These are phyloP conservation scores for Apodemia hepburni DNA, from an alignment of 2,888 invertebrate species.

Conservation along the genomic window DNA sequence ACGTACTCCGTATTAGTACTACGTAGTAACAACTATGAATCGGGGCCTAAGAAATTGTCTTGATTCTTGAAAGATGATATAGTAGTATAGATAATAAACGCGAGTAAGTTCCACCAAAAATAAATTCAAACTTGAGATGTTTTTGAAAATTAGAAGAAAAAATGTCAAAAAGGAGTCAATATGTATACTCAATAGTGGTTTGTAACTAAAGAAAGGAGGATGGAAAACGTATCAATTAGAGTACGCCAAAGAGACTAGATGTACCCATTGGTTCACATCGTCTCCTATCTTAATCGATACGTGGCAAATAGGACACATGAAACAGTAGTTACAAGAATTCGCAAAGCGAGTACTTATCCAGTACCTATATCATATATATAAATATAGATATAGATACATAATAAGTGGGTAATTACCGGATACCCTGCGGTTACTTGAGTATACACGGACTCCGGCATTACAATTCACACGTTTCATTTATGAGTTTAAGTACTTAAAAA, in stretches of 20 bases:
- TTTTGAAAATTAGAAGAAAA: no score
- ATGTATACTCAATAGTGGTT: neutral
- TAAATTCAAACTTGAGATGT: no score
- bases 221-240: neutral
- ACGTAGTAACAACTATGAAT: no score
- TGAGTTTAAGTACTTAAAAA: neutral
- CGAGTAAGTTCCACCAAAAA: no score
- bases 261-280: neutral
- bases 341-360: neutral
- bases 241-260: neutral
- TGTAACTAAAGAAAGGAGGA: no score
- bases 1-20: no score
- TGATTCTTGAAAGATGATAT: no score
- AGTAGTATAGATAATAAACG: no score
- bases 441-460: neutral
- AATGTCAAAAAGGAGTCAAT: no score
- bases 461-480: neutral
- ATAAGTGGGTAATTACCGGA: neutral
- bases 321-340: slow-evolving; percentile 13
- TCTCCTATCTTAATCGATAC: neutral
- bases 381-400: neutral
- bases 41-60: no score
- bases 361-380: neutral
- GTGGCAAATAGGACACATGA: neutral
- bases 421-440: slow-evolving; percentile 1